Evolutionary conservation across 2,113 vertebrate genomes (phyloP).

Genomic region (Nesospiza acunhae): DNA sequence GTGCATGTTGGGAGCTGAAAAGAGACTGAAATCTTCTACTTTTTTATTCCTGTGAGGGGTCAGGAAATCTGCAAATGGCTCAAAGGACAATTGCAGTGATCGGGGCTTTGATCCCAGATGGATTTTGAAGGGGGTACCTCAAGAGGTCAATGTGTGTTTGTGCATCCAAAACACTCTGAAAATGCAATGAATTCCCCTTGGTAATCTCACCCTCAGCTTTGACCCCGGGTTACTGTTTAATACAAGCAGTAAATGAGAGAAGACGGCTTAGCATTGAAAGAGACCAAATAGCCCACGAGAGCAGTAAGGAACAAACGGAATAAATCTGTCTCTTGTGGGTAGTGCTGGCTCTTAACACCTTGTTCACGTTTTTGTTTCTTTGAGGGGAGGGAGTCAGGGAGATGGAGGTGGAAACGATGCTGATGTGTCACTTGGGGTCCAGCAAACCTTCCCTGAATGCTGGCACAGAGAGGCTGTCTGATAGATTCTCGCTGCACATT

Average conservation of each 20-base stretch:
- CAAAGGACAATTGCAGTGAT: background rate
- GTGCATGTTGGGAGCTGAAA: background rate
- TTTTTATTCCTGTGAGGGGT: background rate
- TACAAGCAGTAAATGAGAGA: background rate
- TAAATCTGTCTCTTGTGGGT: background rate
- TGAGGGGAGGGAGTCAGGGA: background rate
- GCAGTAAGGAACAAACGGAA: background rate
- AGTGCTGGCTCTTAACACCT: accelerated
- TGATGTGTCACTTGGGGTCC: background rate
- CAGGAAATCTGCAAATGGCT: background rate
- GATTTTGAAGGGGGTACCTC: background rate
- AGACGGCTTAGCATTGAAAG: background rate
- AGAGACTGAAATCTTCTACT: background rate
- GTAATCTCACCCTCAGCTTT: background rate
- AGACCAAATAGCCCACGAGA: background rate
- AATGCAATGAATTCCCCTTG: background rate
- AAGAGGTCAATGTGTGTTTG: background rate
- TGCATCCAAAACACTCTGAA: background rate
- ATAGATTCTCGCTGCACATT: background rate
- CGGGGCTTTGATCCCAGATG: background rate
- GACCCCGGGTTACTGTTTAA: background rate
- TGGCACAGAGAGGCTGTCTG: accelerated
- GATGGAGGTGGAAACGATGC: background rate
- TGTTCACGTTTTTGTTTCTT: background rate
- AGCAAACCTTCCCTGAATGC: background rate